Base-by-base conservation (phyloP, 2,797 vertebrate genomes). In the Sorex maritimensis region DNA sequence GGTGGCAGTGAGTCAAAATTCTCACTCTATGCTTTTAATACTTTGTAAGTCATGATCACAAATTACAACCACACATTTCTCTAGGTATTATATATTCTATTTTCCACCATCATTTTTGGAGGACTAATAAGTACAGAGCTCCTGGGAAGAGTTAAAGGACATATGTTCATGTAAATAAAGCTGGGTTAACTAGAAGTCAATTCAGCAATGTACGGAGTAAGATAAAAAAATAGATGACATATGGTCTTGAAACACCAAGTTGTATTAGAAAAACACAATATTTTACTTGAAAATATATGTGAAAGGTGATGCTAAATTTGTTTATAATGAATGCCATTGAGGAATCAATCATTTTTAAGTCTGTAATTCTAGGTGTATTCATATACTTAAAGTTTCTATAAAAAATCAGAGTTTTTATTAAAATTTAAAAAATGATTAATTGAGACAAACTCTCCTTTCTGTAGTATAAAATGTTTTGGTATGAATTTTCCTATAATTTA, bases 171-270 rank as follows among this genome's bases (percentile, higher is more conserved):
- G 95, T 96, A 97, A 98, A 96, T 97, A 97, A 97, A 96, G 4
- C 80, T 92, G 74, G 95, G 88, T 89, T 96, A 97, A 97, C 97
- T 97, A 97, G 97, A 97, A 97, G 93, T 65, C 81, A 92, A 65
- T 97, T 91, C 30, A 95, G 95, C 72, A 92, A 85, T 93, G 86
- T n/a, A 86, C 80, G 91, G 81, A 93, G 85, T 81, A 75, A 97
- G 97, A 91, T 6, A 14, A 52, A 52, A 52, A 52, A 52, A 8
- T 12, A 7, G 6, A 72, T 84, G 74, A 74, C 55, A 84, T n/a
- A 80, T 28, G 10, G 7, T 77, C 41, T 81, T 95, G 71, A 96
- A 81, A 73, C 52, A 58, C 1, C 44, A 84, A 84, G 41, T 83
- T 34, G 75, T 80, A 83, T 83, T 94, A 94, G 84, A 55, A 95